Conservation (phyloP, 2,888 invertebrate species). For the Lasioglossum oenotherae region DNA sequence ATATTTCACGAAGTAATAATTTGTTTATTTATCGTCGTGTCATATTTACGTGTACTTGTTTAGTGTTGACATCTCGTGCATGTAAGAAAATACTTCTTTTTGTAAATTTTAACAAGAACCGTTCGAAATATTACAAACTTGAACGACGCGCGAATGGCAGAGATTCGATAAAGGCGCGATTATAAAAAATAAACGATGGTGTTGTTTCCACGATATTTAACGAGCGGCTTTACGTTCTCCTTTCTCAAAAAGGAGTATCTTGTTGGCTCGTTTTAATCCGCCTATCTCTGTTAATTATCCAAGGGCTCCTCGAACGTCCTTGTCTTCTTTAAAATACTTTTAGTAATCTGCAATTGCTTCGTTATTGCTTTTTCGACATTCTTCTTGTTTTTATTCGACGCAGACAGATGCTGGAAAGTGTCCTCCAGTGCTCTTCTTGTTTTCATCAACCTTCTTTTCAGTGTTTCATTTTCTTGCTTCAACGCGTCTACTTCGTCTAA, state of each 20-base stretch:
- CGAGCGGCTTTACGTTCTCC: conserved; percentile 26
- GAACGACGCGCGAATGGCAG: conserved; percentile 13
- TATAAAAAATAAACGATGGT: conserved; percentile 43
- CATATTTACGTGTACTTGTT: not conserved
- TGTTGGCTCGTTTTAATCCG: not conserved
- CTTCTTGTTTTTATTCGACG: conserved; percentile 92
- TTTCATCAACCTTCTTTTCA: conserved; percentile 89
- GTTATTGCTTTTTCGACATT: conserved; percentile 92
- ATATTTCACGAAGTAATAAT: conserved; percentile 28
- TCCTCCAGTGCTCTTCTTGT: conserved; percentile 91
- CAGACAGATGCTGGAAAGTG: conserved; percentile 90
- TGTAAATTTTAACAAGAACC: conserved; percentile 43
- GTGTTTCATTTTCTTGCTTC: conserved; percentile 89
- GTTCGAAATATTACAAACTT: conserved; percentile 25
- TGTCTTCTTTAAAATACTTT: conserved; percentile 82
- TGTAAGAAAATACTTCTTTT: conserved; percentile 73
- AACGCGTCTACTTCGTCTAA: conserved; percentile 84
- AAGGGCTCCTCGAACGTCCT: conserved; percentile 81
- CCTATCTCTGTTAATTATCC: conserved; percentile 70
- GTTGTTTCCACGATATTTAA: conserved; percentile 33
- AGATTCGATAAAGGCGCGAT: conserved; percentile 9
- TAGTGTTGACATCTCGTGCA: conserved; percentile 37
- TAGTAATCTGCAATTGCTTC: conserved; percentile 81
- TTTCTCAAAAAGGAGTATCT: not conserved
- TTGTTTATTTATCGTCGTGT: conserved; percentile 11